A percentile compares a stretch with the other conserved stretches of the same genome.
Conservation (phyloP, 2,797 vertebrate genomes). For the Ispidina lecontei region DNA sequence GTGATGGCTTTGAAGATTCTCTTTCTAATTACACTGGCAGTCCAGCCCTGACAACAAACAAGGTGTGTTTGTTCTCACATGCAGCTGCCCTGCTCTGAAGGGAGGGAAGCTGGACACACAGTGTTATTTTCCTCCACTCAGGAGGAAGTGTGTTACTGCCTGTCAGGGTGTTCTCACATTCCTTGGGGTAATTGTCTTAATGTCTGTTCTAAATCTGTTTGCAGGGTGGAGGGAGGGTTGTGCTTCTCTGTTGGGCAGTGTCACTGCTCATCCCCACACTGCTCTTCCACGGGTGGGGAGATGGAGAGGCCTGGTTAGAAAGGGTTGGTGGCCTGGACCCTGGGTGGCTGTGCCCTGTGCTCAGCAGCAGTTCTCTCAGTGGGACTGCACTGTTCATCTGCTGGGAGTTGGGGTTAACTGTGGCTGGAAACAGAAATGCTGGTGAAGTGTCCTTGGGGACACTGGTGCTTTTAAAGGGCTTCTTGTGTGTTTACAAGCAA, state of each 20-base stretch:
- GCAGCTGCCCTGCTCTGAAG: background rate
- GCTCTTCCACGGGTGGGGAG: background rate
- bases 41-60: background rate
- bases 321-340: background rate
- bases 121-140: background rate
- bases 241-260: background rate
- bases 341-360: accelerated
- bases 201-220: background rate
- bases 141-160: background rate
- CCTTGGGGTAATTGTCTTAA: background rate
- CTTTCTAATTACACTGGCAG: background rate
- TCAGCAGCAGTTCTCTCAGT: background rate
- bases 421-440: background rate
- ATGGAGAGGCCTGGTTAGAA: background rate
- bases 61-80: background rate
- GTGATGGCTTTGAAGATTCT: background rate
- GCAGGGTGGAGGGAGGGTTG: background rate
- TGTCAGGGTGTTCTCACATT: background rate
- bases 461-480: background rate
- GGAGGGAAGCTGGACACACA: background rate
- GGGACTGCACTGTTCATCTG: background rate
- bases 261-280: background rate
- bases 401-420: background rate
- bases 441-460: background rate
- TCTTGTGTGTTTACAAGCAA: background rate